Evolutionary conservation across 2,797 vertebrate species (phyloP).

Genomic region (Crotalus adamanteus): DNA sequence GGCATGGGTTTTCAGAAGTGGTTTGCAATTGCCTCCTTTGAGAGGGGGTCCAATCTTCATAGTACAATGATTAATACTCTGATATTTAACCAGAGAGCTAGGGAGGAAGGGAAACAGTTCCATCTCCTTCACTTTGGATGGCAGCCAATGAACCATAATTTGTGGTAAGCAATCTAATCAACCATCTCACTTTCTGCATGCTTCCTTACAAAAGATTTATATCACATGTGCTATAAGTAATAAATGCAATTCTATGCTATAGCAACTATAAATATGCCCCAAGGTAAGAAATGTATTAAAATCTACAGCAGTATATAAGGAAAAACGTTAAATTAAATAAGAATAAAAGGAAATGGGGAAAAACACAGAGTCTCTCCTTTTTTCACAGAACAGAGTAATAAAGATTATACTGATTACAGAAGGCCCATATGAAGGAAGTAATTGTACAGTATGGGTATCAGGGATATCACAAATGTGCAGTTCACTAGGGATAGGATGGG

Average conservation of each 20-base stretch:
- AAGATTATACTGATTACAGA: not conserved
- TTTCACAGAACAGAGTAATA: not conserved
- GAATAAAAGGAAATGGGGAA: not conserved
- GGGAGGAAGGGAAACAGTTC: constrained; percentile 1
- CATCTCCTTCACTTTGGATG: not conserved
- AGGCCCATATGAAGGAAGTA: not conserved
- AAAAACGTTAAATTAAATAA: not conserved
- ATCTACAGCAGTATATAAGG: not conserved
- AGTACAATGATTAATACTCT: not conserved
- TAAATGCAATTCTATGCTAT: constrained; percentile 9
- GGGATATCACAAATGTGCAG: not conserved
- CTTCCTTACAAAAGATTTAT: constrained; percentile 16
- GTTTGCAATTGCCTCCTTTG: not conserved
- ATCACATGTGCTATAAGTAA: constrained; percentile 9
- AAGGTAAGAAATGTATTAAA: constrained; percentile 4
- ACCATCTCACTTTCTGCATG: constrained; percentile 9
- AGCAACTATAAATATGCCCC: constrained; percentile 1
- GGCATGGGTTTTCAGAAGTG: not conserved
- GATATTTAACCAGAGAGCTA: not conserved
- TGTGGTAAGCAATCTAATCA: constrained; percentile 16
- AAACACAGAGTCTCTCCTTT: not conserved
- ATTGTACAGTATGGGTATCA: not conserved
- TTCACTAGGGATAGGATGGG: not conserved
- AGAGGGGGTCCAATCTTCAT: not conserved
- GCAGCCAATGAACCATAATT: constrained; percentile 4